A percentile compares a stretch with the other conserved stretches of the same genome.
phyloP scores from a whole-genome alignment of 2,113 vertebrate species.

The Cololabis saira region DNA sequence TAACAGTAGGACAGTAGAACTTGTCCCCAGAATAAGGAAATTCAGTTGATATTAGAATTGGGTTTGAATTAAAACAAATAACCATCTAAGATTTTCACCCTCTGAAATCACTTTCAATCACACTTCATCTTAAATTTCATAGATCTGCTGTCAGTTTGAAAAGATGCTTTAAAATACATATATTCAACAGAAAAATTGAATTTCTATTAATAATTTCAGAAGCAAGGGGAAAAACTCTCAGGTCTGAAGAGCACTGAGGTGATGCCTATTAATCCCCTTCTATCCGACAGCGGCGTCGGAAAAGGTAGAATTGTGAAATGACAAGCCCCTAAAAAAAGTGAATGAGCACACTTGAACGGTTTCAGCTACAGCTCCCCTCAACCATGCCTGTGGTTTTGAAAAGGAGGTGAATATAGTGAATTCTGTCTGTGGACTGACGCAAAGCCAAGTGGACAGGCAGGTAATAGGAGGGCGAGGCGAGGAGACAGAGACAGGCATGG shows the following conservation, averaged over 20 bases:
- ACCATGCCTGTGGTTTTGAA: constrained; percentile 80
- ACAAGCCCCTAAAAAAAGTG: constrained; percentile 74
- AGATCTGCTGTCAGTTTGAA: constrained; percentile 44
- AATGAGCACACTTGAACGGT: constrained; percentile 77
- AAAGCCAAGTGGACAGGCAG: constrained; percentile 76
- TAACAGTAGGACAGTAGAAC: background rate
- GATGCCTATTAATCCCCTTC: constrained; percentile 79
- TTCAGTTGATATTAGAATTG: background rate
- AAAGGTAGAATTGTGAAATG: constrained; percentile 80
- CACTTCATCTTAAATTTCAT: constrained; percentile 48
- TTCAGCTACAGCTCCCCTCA: constrained; percentile 78
- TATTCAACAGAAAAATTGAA: constrained; percentile 66
- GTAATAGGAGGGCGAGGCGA: constrained; percentile 70
- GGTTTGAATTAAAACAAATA: constrained; percentile 7
- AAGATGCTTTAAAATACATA: constrained; percentile 68
- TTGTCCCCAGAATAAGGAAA: background rate
- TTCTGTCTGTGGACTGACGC: constrained; percentile 72
- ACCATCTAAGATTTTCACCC: constrained; percentile 10
- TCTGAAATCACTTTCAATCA: constrained; percentile 25
- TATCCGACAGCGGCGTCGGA: constrained; percentile 71
- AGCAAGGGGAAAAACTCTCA: constrained; percentile 51
- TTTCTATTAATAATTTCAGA: constrained; percentile 76
- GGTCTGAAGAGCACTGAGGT: constrained; percentile 71
- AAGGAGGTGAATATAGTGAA: constrained; percentile 76
- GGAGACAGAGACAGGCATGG: constrained; percentile 69